A percentile compares a stretch with the other conserved stretches of the same genome.
These are phyloP conservation scores for Brachypteracias leptosomus DNA, from an alignment of 2,113 vertebrate genomes.

Conservation along the genomic window DNA sequence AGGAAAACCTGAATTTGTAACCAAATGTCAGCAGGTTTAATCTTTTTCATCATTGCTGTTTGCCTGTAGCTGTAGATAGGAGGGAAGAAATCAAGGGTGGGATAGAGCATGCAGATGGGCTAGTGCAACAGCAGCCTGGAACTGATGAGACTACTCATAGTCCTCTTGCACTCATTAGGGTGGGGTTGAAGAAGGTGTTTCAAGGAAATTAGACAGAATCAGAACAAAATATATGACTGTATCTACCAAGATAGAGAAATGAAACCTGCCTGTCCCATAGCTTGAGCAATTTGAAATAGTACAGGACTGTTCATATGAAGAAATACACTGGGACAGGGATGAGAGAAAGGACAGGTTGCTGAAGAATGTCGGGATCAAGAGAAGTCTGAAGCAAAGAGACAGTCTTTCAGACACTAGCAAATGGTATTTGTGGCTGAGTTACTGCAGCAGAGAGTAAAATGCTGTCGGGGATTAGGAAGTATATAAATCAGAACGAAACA, in stretches of 20 bases:
- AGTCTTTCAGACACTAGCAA: neutral
- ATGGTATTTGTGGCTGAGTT: neutral
- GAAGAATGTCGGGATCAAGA: neutral
- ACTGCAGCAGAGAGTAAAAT: neutral
- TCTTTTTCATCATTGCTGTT: neutral
- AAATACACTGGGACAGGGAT: neutral
- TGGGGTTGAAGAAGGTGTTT: neutral
- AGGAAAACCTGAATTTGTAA: neutral
- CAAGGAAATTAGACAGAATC: neutral
- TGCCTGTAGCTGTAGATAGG: neutral
- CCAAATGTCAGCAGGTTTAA: neutral
- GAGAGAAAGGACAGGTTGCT: neutral
- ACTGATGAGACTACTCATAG: too few species aligned
- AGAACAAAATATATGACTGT: neutral
- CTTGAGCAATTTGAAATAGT: neutral
- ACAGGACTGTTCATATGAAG: neutral
- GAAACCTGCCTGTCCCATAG: neutral
- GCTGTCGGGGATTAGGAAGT: neutral
- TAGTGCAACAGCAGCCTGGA: neutral
- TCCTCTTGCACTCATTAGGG: neutral
- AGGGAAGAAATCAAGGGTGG: neutral
- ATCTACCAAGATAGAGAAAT: neutral
- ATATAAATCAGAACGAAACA: neutral
- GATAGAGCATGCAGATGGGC: fast-evolving
- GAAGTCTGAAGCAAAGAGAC: neutral